Percentiles rank a stretch among this genome's conserved stretches.
Conservation (phyloP, 2,888 invertebrate species). For the Gibbula magus region DNA sequence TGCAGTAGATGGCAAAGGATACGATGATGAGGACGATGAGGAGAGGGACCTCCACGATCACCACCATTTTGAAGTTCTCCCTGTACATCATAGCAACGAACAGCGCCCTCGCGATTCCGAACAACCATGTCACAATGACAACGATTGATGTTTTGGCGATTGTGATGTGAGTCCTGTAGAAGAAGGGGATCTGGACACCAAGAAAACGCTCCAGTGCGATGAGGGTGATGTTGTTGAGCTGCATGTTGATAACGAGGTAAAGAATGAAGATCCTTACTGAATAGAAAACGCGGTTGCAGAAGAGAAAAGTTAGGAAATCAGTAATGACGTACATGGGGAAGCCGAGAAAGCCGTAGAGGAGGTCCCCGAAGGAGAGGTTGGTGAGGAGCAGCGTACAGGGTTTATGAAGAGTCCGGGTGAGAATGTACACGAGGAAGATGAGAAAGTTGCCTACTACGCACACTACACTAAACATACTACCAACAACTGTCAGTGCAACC, state of each 20-base stretch:
- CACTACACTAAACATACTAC: neutral
- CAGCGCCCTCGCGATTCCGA: neutral
- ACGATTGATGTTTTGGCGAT: neutral
- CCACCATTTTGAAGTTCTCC: neutral
- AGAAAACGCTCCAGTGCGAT: neutral
- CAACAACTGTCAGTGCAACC: neutral
- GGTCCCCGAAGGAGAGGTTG: neutral
- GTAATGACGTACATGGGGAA: neutral
- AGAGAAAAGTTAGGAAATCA: neutral
- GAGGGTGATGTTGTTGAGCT: neutral
- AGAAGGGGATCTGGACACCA: neutral
- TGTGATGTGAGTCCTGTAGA: neutral
- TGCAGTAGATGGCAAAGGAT: neutral
- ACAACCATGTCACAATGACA: neutral
- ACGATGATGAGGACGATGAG: neutral
- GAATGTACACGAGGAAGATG: neutral
- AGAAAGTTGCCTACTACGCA: neutral
- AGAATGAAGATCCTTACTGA: neutral
- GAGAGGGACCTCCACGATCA: neutral
- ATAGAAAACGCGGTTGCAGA: neutral
- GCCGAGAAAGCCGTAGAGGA: neutral
- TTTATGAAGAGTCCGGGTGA: neutral
- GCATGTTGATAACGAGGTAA: neutral
- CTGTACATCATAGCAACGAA: neutral
- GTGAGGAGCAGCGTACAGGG: neutral